phyloP scores from a whole-genome alignment of 1,140 invertebrate genomes.

The Drosophila parvula region DNA sequence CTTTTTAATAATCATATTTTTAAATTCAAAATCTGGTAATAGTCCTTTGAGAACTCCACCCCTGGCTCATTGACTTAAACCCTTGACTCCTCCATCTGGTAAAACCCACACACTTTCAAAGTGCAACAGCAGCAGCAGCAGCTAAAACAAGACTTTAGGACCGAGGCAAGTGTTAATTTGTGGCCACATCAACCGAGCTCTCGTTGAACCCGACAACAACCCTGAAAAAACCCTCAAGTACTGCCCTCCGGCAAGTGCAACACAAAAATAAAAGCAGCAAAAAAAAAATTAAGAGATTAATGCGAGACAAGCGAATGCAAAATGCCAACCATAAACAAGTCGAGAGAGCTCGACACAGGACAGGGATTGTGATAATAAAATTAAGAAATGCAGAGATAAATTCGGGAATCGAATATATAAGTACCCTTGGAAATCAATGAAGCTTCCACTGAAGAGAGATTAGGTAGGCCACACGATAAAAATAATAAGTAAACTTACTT shows the following conservation, averaged over 20 bases:
- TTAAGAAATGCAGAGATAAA: slow-evolving; percentile 20
- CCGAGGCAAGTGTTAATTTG: slow-evolving; percentile 50
- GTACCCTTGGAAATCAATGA: not conserved
- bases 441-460: too few relatives aligned
- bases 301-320: slow-evolving; percentile 61
- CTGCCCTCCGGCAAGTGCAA: slow-evolving; percentile 55
- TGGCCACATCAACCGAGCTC: slow-evolving; percentile 47
- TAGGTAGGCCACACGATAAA: too few relatives aligned
- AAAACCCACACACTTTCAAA: slow-evolving; percentile 43
- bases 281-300: slow-evolving; percentile 70
- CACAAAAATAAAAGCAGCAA: slow-evolving; percentile 34
- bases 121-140: slow-evolving; percentile 39
- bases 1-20: too few relatives aligned
- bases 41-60: not conserved
- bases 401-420: slow-evolving; percentile 6
- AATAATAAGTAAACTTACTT: too few relatives aligned
- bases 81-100: slow-evolving; percentile 13
- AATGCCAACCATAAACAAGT: slow-evolving; percentile 63
- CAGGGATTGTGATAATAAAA: slow-evolving; percentile 51
- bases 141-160: slow-evolving; percentile 43
- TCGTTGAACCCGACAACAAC: slow-evolving; percentile 38
- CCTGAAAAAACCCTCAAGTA: slow-evolving; percentile 45
- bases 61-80: slow-evolving; percentile 24
- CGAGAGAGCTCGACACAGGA: slow-evolving; percentile 23
- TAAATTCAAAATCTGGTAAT: not conserved